Conservation (phyloP, 2,113 vertebrate genomes). For the Hippocampus abdominalis region DNA sequence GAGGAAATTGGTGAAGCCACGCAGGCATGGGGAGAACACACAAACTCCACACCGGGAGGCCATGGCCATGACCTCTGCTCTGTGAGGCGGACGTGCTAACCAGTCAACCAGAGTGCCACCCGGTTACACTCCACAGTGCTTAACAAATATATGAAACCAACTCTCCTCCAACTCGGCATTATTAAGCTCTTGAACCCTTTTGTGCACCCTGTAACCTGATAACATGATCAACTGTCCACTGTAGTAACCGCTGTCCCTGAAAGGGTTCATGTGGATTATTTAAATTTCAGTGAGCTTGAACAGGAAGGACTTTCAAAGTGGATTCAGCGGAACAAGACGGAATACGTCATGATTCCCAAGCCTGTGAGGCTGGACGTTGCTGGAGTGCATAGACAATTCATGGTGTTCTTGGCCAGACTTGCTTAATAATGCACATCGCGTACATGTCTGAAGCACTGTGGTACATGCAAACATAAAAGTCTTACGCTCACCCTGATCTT, state of each 20-base stretch:
- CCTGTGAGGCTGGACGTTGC: neutral
- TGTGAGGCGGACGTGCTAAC: too few species aligned
- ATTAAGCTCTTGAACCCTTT: neutral
- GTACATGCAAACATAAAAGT: neutral
- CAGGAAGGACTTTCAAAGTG: neutral
- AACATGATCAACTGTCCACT: too few species aligned
- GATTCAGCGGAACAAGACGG: neutral
- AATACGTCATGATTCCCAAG: neutral
- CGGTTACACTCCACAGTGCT: neutral
- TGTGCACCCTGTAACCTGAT: too few species aligned
- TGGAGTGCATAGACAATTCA: neutral
- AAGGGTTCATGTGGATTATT: neutral
- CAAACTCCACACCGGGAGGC: too few species aligned
- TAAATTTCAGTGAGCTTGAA: neutral
- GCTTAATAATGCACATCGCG: conserved; percentile 31
- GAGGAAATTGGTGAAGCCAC: too few species aligned
- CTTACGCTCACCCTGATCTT: conserved; percentile 83
- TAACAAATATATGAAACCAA: neutral
- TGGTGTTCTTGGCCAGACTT: conserved; percentile 3
- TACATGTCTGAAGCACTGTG: neutral
- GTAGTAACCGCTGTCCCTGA: too few species aligned
- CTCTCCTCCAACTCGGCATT: neutral
- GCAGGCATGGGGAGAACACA: too few species aligned
- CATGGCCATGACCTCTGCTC: too few species aligned
- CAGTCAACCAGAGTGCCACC: too few species aligned